These are phyloP conservation scores for Dryadula phaetusa DNA, from an alignment of 2,888 invertebrate genomes.

Conservation along the genomic window DNA sequence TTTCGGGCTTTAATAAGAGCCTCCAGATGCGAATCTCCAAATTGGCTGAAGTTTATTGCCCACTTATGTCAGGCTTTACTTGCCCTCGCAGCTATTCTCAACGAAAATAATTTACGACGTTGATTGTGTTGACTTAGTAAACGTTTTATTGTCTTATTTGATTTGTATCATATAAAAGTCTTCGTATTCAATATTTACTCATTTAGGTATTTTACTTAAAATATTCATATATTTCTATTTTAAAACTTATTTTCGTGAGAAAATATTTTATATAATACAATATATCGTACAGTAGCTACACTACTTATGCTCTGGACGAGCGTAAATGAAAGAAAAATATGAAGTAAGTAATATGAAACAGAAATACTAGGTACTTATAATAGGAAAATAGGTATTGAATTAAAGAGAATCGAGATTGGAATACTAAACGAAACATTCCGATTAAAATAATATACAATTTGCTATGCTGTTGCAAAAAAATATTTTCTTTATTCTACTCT, in stretches of 20 bases:
- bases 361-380: slow-evolving; percentile 50
- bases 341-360: slow-evolving; percentile 38
- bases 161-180: background rate
- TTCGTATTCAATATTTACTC: background rate
- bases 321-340: slow-evolving; percentile 32
- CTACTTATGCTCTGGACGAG: background rate
- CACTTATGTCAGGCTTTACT: slow-evolving; percentile 85
- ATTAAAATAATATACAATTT: slow-evolving; percentile 40
- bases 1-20: slow-evolving; percentile 85
- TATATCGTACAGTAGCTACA: background rate
- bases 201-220: background rate
- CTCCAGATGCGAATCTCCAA: slow-evolving; percentile 85
- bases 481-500: background rate
- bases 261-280: slow-evolving; percentile 2
- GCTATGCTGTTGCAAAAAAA: background rate
- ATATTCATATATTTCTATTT: background rate
- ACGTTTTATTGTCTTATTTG: slow-evolving; percentile 70
- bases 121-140: slow-evolving; percentile 77
- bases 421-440: slow-evolving; percentile 55
- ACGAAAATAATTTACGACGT: slow-evolving; percentile 82
- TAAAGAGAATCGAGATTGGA: slow-evolving; percentile 52
- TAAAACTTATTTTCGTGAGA: background rate
- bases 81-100: slow-evolving; percentile 81
- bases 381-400: slow-evolving; percentile 55
- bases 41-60: slow-evolving; percentile 85